Percentiles rank a stretch among this genome's conserved stretches.
phyloP scores from a whole-genome alignment of 2,113 vertebrate species.

The Lepus europaeus region DNA sequence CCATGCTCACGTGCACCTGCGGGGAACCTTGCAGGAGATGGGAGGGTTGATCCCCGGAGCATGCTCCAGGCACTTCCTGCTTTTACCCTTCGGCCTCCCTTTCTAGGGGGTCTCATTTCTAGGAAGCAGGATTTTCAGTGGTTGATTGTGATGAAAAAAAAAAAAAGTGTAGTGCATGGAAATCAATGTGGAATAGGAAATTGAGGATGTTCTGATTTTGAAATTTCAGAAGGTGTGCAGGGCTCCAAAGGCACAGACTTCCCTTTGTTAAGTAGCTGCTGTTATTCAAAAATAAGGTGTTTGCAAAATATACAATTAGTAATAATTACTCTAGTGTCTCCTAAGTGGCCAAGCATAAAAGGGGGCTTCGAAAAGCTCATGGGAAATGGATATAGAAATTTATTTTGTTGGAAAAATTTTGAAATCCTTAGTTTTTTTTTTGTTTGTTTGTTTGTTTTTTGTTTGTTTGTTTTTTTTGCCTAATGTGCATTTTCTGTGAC shows the following conservation, averaged over 20 bases:
- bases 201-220: slow-evolving; percentile 13
- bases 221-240: slow-evolving; percentile 5
- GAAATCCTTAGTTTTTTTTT: too few relatives aligned
- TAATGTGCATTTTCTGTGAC: too few relatives aligned
- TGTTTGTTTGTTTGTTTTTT: too few relatives aligned
- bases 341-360: slow-evolving; percentile 20
- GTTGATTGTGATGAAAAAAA: not conserved
- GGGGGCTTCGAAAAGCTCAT: too few relatives aligned
- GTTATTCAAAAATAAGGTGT: slow-evolving; percentile 1
- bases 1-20: too few relatives aligned
- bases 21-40: not conserved
- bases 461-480: too few relatives aligned
- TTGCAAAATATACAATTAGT: not conserved
- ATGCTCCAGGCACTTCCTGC: not conserved
- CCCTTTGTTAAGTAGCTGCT: not conserved
- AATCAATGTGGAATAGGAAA: not conserved
- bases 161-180: not conserved
- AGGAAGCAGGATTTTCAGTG: not conserved
- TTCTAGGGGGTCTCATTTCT: not conserved
- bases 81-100: not conserved
- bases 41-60: not conserved
- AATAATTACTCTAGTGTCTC: slow-evolving; percentile 16
- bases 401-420: too few relatives aligned
- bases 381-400: too few relatives aligned
- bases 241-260: not conserved